phyloP scores from a whole-genome alignment of 2,797 vertebrate genomes.

The Mus minutoides region DNA sequence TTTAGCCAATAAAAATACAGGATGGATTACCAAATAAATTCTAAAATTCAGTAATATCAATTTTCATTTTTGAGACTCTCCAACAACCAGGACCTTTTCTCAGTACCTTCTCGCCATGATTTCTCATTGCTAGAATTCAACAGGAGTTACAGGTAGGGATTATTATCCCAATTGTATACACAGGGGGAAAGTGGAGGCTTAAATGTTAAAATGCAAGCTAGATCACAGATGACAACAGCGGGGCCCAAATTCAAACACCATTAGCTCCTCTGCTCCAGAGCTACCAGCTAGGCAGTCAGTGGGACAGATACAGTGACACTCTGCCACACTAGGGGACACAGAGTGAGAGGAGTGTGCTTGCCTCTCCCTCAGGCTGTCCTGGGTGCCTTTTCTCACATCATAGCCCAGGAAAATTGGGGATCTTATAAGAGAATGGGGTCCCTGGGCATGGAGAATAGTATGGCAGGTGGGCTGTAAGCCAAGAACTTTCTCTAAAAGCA shows the following conservation, averaged over 20 bases:
- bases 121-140: not conserved
- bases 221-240: not conserved
- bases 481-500: not conserved
- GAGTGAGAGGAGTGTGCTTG: not conserved
- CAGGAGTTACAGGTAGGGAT: not conserved
- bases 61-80: not conserved
- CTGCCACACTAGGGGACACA: not conserved
- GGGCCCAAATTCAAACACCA: not conserved
- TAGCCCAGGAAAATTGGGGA: not conserved
- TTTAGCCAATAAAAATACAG: not conserved
- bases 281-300: rapidly evolving
- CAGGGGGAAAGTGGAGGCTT: not conserved
- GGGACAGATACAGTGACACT: not conserved
- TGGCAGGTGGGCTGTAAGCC: not conserved
- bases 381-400: not conserved
- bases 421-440: not conserved
- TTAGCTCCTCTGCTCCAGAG: not conserved
- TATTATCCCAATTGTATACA: not conserved
- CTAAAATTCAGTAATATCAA: not conserved
- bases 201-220: not conserved
- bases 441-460: not conserved
- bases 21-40: not conserved
- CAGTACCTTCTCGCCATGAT: not conserved
- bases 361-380: not conserved
- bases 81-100: not conserved